phyloP scores from a whole-genome alignment of 1,140 invertebrate species.

The Artemia franciscana region DNA sequence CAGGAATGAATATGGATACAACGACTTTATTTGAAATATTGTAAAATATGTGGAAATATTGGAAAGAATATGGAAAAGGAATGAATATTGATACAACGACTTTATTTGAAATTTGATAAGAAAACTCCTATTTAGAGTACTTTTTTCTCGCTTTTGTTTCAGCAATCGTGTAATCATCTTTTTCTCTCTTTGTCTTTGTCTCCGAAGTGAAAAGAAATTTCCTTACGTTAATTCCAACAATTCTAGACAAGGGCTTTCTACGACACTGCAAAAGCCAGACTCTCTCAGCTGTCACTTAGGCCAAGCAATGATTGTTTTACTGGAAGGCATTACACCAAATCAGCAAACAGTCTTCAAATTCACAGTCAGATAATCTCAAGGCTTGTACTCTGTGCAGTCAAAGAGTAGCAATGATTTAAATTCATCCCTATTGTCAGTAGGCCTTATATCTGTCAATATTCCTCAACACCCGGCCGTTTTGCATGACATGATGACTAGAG shows the following conservation, averaged over 20 bases:
- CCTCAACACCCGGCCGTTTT: slow-evolving; percentile 87
- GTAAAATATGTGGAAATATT: too few relatives aligned
- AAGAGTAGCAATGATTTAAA: slow-evolving; percentile 57
- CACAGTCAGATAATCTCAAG: slow-evolving; percentile 72
- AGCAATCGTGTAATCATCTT: too few relatives aligned
- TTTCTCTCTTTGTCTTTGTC: too few relatives aligned
- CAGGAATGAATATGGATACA: too few relatives aligned
- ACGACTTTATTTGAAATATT: too few relatives aligned
- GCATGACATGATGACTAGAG: slow-evolving; percentile 88
- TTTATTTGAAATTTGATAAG: too few relatives aligned
- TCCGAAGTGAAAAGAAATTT: too few relatives aligned
- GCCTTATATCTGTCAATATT: slow-evolving; percentile 73
- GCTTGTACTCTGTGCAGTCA: slow-evolving; percentile 59
- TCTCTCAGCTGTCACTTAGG: slow-evolving; percentile 74
- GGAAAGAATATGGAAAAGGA: too few relatives aligned
- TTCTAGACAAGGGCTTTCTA: neutral
- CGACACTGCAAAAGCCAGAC: slow-evolving; percentile 20
- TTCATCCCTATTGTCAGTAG: slow-evolving; percentile 61
- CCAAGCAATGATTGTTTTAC: slow-evolving; percentile 66
- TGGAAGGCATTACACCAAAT: slow-evolving; percentile 66
- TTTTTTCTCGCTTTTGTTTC: too few relatives aligned
- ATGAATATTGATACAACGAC: too few relatives aligned
- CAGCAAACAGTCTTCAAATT: slow-evolving; percentile 74
- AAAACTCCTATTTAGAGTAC: too few relatives aligned
- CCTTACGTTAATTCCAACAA: too few relatives aligned